phyloP scores from a whole-genome alignment of 2,888 invertebrate species.

The Diarsia brunnea region DNA sequence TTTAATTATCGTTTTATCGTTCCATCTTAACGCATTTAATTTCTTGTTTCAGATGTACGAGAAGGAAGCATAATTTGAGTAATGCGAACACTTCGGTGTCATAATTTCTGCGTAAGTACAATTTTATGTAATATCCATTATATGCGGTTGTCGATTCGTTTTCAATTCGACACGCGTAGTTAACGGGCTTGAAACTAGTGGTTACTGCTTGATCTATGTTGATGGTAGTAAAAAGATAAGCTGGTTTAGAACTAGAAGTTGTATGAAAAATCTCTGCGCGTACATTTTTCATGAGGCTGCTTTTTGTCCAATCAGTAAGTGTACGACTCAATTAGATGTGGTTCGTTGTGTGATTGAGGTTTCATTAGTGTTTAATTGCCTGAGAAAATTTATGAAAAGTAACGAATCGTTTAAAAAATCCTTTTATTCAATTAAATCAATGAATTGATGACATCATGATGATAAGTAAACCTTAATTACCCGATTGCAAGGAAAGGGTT shows the following conservation, averaged over 20 bases:
- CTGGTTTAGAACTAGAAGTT: constrained; percentile 47
- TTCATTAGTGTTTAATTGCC: constrained; percentile 18
- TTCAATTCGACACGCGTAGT: constrained; percentile 67
- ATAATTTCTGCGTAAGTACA: constrained; percentile 84
- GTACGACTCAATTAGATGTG: constrained; percentile 52
- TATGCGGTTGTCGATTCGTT: constrained; percentile 60
- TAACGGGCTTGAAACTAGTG: constrained; percentile 57
- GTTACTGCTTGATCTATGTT: constrained; percentile 66
- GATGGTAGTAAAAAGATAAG: constrained; percentile 64
- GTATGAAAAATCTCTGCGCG: constrained; percentile 42
- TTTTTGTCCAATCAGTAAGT: constrained; percentile 41
- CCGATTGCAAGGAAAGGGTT: too few species aligned
- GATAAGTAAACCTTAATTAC: not conserved
- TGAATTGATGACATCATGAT: not conserved
- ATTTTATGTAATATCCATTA: constrained; percentile 57
- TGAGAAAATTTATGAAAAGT: not conserved
- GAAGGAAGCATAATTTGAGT: constrained; percentile 81
- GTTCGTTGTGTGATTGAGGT: constrained; percentile 28
- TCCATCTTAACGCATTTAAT: constrained; percentile 48
- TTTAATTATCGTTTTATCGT: constrained; percentile 36
- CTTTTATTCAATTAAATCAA: not conserved
- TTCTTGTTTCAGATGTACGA: constrained; percentile 84
- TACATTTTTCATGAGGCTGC: constrained; percentile 34
- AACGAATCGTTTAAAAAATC: not conserved
- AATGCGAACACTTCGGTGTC: constrained; percentile 84